A percentile compares a stretch with the other conserved stretches of the same genome.
Conservation (phyloP, 1,140 invertebrate genomes). For the Drosophila burlai region DNA sequence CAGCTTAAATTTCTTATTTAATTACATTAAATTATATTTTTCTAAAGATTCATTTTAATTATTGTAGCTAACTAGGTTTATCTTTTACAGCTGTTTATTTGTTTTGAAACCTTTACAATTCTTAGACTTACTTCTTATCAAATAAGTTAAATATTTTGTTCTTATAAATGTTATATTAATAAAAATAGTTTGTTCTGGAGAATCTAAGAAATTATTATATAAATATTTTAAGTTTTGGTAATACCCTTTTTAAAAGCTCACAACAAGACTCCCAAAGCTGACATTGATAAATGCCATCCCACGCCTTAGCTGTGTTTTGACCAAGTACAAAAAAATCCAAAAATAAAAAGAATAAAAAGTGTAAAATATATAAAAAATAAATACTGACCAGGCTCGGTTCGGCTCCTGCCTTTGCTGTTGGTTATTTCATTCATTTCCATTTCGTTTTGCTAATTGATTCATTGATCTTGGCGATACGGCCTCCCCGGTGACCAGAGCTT, state of each 20-base stretch:
- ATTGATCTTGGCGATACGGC: constrained; percentile 79
- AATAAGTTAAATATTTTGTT: background rate
- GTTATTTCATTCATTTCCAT: constrained; percentile 76
- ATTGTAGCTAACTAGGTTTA: too few species aligned
- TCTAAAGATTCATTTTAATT: too few species aligned
- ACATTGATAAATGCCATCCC: constrained; percentile 83
- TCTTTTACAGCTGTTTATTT: too few species aligned
- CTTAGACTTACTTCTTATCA: background rate
- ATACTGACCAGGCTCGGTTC: constrained; percentile 19
- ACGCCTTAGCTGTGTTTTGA: constrained; percentile 58
- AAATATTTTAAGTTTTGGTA: background rate
- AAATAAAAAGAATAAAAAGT: background rate
- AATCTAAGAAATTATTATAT: background rate
- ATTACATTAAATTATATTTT: background rate
- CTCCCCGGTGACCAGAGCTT: constrained; percentile 41
- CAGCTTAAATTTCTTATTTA: background rate
- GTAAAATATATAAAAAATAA: constrained; percentile 20
- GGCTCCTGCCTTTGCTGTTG: constrained; percentile 30
- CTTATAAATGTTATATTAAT: background rate
- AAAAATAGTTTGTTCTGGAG: too few species aligned
- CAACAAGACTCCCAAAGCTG: constrained; percentile 37
- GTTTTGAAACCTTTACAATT: too few species aligned
- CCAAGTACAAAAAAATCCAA: constrained; percentile 1
- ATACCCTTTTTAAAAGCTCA: constrained; percentile 12
- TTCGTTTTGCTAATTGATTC: constrained; percentile 81